Conservation (phyloP, 1,140 invertebrate genomes). For the Parasteatoda tepidariorum region DNA sequence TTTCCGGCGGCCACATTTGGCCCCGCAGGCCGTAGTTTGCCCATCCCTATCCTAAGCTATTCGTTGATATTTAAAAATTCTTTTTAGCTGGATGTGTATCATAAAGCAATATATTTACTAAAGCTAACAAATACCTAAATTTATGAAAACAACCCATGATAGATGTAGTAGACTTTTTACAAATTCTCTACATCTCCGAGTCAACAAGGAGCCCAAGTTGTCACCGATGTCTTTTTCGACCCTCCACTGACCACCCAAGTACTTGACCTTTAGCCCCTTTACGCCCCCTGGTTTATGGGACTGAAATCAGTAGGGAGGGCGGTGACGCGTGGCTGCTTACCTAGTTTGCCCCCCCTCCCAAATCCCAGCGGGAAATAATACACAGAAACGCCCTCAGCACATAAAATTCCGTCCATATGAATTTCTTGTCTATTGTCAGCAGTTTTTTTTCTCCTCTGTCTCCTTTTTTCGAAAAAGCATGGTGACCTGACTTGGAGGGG, state of each 20-base stretch:
- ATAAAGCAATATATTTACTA: too few relatives aligned
- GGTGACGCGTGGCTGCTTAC: background rate
- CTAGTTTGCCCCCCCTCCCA: background rate
- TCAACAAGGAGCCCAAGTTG: slow-evolving; percentile 10
- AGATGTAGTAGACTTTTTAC: too few relatives aligned
- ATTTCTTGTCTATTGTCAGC: background rate
- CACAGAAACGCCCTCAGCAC: background rate
- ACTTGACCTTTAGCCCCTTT: slow-evolving; percentile 1
- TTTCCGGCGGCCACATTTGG: too few relatives aligned
- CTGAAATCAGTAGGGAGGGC: background rate
- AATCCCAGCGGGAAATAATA: background rate
- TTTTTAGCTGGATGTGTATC: too few relatives aligned
- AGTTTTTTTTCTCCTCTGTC: background rate
- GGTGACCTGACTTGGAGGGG: too few relatives aligned
- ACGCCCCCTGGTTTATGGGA: background rate
- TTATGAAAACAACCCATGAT: too few relatives aligned
- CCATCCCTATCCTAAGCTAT: too few relatives aligned
- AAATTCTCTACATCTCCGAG: too few relatives aligned
- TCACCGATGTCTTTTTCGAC: background rate
- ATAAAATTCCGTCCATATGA: background rate
- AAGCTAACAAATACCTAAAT: too few relatives aligned
- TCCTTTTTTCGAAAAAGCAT: too few relatives aligned
- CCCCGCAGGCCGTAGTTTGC: too few relatives aligned
- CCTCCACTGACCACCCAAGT: slow-evolving; percentile 32
- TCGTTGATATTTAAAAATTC: too few relatives aligned